Evolutionary conservation across 2,113 vertebrate genomes (phyloP), one percentile per base, ranked within the genome.

Genomic region (Oreochromis aureus): DNA sequence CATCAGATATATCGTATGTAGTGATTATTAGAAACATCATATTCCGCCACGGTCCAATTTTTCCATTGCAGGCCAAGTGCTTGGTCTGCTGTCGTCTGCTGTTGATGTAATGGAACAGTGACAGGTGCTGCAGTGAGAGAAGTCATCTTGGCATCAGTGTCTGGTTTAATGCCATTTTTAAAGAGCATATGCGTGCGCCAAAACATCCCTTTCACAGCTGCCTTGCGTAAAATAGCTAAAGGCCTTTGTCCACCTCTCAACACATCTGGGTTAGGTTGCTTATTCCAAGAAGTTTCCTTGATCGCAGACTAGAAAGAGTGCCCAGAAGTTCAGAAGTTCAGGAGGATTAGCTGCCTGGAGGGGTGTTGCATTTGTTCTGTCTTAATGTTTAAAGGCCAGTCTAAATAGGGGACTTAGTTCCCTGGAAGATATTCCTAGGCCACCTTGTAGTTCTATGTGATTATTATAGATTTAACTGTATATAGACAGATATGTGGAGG

Each of bases 51-150:
- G 2, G 59, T 36, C 11, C 84, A 58, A 24, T 84, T 87, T 86
- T 88, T 90, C 80, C 88, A 80, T 61, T 81, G 41, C 55, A 46
- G 59, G 56, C 79, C 27, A 10, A 82, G 89, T 24, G 6, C n/a
- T 79, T 81, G 41, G 30, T 87, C 61, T 82, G 79, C 79, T 89
- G 85, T 61, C 79, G 27, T 88, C 79, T 90, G 82, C 54, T 39
- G 69, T 59, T 39, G 83, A 80, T 66, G 89, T 91, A 63, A 91
- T 92, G 91, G 93, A 95, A 92, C 83, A 78, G 86, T 8, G 63
- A 91, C 94, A 94, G 93, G 88, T 93, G 94, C 80, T 63, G 85
- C 12, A 5, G 82, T 27, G 22, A 85, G 86, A 59, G 79, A 82
- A 87, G 84, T 78, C 88, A 66, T 88, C 83, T 86, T 89, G 86